phyloP scores from a whole-genome alignment of 2,888 invertebrate genomes.

The Melanchra persicariae region DNA sequence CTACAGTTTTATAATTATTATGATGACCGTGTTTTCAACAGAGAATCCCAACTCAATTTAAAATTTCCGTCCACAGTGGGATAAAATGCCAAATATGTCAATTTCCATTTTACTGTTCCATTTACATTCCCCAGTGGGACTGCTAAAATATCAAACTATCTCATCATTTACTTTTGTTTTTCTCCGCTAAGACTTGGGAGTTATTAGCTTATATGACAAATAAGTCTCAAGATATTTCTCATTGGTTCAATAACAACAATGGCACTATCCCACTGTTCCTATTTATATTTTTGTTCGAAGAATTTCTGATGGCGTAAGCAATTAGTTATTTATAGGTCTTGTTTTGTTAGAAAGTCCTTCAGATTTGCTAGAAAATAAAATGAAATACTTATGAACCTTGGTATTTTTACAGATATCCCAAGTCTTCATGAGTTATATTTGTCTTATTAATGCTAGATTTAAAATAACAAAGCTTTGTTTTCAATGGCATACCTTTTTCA shows the following conservation, averaged over 20 bases:
- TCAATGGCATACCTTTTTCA: not conserved
- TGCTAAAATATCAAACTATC: constrained; percentile 56
- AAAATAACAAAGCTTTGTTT: constrained; percentile 14
- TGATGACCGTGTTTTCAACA: constrained; percentile 48
- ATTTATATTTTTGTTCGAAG: constrained; percentile 33
- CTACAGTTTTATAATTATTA: constrained; percentile 53
- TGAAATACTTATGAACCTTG: not conserved
- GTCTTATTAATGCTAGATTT: not conserved
- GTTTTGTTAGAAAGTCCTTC: constrained; percentile 19
- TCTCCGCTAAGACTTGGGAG: constrained; percentile 16
- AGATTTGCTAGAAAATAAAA: constrained; percentile 14
- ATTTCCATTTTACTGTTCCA: constrained; percentile 59
- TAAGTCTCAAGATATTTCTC: constrained; percentile 17
- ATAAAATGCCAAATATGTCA: constrained; percentile 61
- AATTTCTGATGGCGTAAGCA: constrained; percentile 33
- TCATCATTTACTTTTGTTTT: constrained; percentile 44
- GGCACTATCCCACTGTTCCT: constrained; percentile 22
- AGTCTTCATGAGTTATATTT: not conserved
- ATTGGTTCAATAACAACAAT: constrained; percentile 44
- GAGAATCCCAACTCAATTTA: constrained; percentile 63
- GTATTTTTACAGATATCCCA: not conserved
- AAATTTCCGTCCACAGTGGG: constrained; percentile 62
- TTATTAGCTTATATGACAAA: constrained; percentile 36
- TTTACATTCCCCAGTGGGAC: constrained; percentile 42
- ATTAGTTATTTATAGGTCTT: constrained; percentile 33